These are phyloP conservation scores for Agapornis canus DNA, from an alignment of 2,797 vertebrate species.

Conservation along the genomic window DNA sequence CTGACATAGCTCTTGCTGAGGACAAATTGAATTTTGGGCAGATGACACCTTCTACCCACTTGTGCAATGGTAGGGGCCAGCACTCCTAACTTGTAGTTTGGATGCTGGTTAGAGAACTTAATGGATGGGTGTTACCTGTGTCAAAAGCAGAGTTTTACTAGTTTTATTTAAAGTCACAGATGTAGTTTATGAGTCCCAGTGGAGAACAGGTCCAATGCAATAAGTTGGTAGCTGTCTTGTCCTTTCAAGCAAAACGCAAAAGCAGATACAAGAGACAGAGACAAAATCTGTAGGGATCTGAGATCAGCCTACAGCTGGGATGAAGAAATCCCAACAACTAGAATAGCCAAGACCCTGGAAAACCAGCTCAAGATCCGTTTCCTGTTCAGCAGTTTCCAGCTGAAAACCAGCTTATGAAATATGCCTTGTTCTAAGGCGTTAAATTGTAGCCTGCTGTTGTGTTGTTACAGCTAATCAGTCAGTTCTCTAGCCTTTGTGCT, in stretches of 20 bases:
- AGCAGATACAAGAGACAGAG: neutral
- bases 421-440: neutral
- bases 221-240: neutral
- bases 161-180: neutral
- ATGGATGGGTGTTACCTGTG: neutral
- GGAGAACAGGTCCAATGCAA: neutral
- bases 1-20: neutral
- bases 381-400: neutral
- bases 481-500: neutral
- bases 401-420: neutral
- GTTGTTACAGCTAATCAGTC: neutral
- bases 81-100: neutral
- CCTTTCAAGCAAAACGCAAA: neutral
- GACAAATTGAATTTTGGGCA: neutral
- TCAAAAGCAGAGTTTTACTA: neutral
- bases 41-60: neutral
- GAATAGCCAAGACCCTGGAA: neutral
- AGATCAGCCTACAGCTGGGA: neutral
- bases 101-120: neutral
- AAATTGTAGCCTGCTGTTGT: neutral
- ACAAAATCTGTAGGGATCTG: neutral
- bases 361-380: neutral
- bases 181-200: neutral
- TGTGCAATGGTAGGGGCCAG: neutral
- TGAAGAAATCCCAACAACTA: too few relatives aligned